Evolutionary conservation across 1,140 invertebrate genomes (phyloP).

Genomic region (Bombus confusus): DNA sequence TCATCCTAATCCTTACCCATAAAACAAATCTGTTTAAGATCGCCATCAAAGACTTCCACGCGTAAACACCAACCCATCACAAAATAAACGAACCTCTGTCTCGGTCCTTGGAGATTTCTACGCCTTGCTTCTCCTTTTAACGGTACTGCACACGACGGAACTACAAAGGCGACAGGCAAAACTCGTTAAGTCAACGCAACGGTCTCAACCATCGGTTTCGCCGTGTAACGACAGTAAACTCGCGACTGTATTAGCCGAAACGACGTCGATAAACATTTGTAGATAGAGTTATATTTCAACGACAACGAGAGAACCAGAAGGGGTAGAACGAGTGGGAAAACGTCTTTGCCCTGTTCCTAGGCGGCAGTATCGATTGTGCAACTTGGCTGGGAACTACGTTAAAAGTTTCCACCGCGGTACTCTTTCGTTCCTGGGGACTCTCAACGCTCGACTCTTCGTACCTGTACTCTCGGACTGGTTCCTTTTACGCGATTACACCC

Average conservation of each 20-base stretch:
- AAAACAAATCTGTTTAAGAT: no score
- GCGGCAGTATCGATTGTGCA: conserved; percentile 32
- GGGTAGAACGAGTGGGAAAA: neutral
- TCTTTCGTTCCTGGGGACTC: neutral
- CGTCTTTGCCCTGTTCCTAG: conserved; percentile 3
- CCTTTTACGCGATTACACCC: neutral
- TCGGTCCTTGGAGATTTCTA: neutral
- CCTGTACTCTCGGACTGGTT: neutral
- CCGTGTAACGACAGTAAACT: neutral
- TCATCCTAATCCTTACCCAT: no score
- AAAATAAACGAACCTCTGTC: neutral
- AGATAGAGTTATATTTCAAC: conserved; percentile 35
- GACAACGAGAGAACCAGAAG: neutral
- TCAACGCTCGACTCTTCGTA: neutral
- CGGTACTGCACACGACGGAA: neutral
- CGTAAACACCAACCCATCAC: neutral
- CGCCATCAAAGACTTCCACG: no score
- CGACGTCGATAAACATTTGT: conserved; percentile 42
- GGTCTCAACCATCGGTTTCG: neutral
- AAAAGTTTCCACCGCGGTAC: conserved; percentile 30
- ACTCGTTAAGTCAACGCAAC: conserved; percentile 13
- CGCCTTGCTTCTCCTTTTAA: neutral
- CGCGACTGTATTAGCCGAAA: conserved; percentile 19
- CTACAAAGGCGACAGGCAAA: neutral
- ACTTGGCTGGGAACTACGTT: conserved; percentile 29